Evolutionary conservation across 2,888 invertebrate genomes (phyloP).

Genomic region (Pristionchus maxplancki): DNA sequence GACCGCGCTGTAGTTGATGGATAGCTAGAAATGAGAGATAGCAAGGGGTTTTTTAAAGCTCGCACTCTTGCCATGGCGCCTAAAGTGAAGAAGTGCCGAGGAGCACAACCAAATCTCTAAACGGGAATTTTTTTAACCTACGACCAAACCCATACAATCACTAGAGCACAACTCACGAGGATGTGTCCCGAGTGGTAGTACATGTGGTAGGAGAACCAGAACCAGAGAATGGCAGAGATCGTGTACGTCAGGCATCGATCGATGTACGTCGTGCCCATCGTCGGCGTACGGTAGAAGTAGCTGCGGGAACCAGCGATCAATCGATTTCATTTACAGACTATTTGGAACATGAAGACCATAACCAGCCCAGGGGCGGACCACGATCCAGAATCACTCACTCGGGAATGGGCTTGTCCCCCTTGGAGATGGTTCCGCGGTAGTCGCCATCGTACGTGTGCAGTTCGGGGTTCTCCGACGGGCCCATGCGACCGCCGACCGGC

Average conservation of each 20-base stretch:
- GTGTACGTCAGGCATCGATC: conserved; percentile 67
- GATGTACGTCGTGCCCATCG: conserved; percentile 71
- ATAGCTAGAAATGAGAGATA: too few species aligned
- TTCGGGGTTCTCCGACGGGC: conserved; percentile 71
- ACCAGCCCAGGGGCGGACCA: too few species aligned
- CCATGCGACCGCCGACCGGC: conserved; percentile 70
- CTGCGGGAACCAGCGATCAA: conserved; percentile 56
- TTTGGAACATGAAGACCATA: too few species aligned
- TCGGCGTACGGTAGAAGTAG: conserved; percentile 72
- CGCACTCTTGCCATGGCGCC: too few species aligned
- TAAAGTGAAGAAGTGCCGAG: too few species aligned
- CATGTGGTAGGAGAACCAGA: conserved; percentile 75
- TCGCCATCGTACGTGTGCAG: conserved; percentile 71
- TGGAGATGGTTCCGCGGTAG: conserved; percentile 66
- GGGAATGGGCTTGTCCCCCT: conserved; percentile 71
- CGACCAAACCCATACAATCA: not conserved
- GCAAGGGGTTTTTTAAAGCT: too few species aligned
- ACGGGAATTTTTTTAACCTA: not conserved
- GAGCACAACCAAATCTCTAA: not conserved
- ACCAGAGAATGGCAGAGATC: conserved; percentile 70
- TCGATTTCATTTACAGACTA: not conserved
- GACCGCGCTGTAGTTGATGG: too few species aligned
- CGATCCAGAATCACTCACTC: conserved; percentile 61
- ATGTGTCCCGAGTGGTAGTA: conserved; percentile 74
- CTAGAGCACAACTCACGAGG: conserved; percentile 60